phyloP scores from a whole-genome alignment of 2,113 vertebrate genomes.

The Ailuropoda melanoleuca region DNA sequence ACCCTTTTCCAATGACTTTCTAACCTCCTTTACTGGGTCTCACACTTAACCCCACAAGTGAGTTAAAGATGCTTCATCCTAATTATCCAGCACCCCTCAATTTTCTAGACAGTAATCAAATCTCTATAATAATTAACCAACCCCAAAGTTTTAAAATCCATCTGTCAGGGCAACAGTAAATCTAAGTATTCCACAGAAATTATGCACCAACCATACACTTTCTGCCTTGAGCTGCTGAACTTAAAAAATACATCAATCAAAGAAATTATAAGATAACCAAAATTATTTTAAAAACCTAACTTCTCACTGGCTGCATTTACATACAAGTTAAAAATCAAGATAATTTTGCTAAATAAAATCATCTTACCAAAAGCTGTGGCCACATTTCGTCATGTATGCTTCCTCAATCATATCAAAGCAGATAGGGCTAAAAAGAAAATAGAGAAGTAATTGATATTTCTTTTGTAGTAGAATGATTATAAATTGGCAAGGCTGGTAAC shows the following conservation, averaged over 20 bases:
- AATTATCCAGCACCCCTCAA: not conserved
- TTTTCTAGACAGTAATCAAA: not conserved
- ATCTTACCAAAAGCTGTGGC: constrained; percentile 98
- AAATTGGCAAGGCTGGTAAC: not conserved
- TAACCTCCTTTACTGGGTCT: not conserved
- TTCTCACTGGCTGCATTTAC: not conserved
- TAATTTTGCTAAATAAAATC: constrained; percentile 19
- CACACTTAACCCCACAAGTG: not conserved
- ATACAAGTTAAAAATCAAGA: constrained; percentile 29
- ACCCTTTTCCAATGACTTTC: not conserved
- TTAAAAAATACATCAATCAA: not conserved
- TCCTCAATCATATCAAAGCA: constrained; percentile 99
- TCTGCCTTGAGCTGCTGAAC: not conserved
- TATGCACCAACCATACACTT: not conserved
- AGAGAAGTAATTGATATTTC: not conserved
- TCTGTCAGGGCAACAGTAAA: not conserved
- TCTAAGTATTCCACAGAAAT: constrained; percentile 16
- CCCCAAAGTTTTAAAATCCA: not conserved
- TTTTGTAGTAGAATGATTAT: not conserved
- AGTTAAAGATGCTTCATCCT: not conserved
- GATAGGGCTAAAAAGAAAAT: constrained; percentile 91
- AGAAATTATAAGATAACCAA: constrained; percentile 6
- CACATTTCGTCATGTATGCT: constrained; percentile 99
- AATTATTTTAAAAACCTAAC: constrained; percentile 12
- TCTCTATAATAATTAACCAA: constrained; percentile 28